Conservation (phyloP, 2,888 invertebrate species). For the Spialia ferax region DNA sequence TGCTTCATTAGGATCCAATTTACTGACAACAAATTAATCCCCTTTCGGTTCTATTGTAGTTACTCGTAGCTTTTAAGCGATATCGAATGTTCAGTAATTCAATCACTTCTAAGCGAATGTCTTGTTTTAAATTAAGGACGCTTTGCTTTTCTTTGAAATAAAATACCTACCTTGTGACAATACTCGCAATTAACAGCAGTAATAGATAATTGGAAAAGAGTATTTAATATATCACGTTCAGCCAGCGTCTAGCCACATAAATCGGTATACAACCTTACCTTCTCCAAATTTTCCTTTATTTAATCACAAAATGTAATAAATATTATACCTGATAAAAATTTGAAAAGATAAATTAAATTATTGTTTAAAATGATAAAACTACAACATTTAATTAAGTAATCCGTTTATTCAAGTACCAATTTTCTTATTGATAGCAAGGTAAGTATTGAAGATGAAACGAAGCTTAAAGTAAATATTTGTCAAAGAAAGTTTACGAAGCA, state of each 20-base stretch:
- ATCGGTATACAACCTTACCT: no score
- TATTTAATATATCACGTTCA: no score
- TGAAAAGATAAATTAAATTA: no score
- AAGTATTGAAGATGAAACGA: slow-evolving; percentile 17
- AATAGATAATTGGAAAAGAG: no score
- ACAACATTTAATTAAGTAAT: slow-evolving; percentile 5
- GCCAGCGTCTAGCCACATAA: no score
- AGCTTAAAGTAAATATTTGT: slow-evolving; percentile 22
- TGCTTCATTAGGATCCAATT: slow-evolving; percentile 87
- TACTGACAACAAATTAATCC: slow-evolving; percentile 85
- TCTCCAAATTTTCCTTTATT: no score
- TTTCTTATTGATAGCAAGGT: slow-evolving; percentile 18
- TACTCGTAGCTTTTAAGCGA: slow-evolving; percentile 40
- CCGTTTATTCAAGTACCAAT: slow-evolving; percentile 8
- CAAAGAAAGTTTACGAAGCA: slow-evolving; percentile 25
- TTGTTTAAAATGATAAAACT: no score
- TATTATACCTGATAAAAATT: no score
- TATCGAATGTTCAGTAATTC: slow-evolving; percentile 34
- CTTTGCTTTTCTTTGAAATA: slow-evolving; percentile 1
- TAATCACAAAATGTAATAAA: no score
- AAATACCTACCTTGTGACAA: background rate
- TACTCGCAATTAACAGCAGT: no score
- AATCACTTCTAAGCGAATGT: slow-evolving; percentile 17
- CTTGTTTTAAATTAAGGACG: slow-evolving; percentile 3
- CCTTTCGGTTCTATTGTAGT: slow-evolving; percentile 57